Evolutionary conservation across 2,888 invertebrate genomes (phyloP), one percentile per base, ranked within the genome.

Genomic region (Anarsia innoxiella): DNA sequence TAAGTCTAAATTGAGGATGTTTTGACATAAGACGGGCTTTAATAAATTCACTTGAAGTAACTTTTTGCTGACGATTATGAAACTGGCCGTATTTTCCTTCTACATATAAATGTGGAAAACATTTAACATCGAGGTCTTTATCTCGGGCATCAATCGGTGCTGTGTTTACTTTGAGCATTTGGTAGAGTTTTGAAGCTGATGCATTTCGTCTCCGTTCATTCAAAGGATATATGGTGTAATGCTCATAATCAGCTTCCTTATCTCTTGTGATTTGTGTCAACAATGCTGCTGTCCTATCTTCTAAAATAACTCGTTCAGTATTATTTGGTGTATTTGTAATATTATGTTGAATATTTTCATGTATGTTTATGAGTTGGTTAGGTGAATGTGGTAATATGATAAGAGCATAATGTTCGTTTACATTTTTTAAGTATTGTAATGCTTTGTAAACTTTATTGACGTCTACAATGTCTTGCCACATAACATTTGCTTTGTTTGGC

Each of bases 401-500:
- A 14, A 53, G 16, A 31, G 30, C 5, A 36, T 63, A 64, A 3
- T 50, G 40, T 9, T 39, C 42, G 46, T 65, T 64, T 8, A 19
- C 19, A 19, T n/a, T n/a, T 51, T 60, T 59, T 5, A 64, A 44
- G 44, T 52, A 60, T 32, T 34, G 6, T 34, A 64, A 25, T 4
- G 25, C 25, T 25, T 25, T 4, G 39, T 50, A 56, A 12, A 62
- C 44, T 42, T 60, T 61, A 39, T 48, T 47, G 3, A 64, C 39
- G 42, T 61, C 49, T n/a, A 62, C 57, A 28, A 58, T 45, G 12
- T 48, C 40, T 42, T 61, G 46, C 57, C 58, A 31, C 16, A 31
- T 11, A 16, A 31, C 10, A 16, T 31, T 60, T 26, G 57, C 13
- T 58, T 36, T 36, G 3, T 12, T 36, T 14, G 62, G 61, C 30